phyloP scores from a whole-genome alignment of 2,888 invertebrate genomes.

The Carcina quercana region DNA sequence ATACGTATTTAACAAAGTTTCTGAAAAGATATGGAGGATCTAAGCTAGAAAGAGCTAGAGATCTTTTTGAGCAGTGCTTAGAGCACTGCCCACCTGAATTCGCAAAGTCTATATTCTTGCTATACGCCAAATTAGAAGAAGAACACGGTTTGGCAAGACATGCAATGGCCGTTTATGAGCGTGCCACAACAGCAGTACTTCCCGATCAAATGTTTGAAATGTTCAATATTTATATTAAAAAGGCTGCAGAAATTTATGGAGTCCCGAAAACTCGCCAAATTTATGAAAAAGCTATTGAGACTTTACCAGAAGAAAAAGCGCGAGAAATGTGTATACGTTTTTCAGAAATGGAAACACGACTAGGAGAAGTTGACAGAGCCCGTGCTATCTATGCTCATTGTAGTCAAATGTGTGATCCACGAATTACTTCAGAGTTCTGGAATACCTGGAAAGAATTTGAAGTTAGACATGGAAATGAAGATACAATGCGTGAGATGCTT shows the following conservation, averaged over 20 bases:
- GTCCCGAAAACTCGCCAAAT: slow-evolving; percentile 97
- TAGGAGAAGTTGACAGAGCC: slow-evolving; percentile 98
- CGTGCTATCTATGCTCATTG: slow-evolving; percentile 98
- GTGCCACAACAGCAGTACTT: slow-evolving; percentile 93
- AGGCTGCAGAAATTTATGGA: slow-evolving; percentile 98
- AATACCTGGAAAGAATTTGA: slow-evolving; percentile 99
- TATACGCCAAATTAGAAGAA: slow-evolving; percentile 99
- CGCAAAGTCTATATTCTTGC: slow-evolving; percentile 93
- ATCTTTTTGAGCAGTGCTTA: slow-evolving; percentile 98
- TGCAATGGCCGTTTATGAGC: slow-evolving; percentile 99
- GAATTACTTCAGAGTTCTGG: slow-evolving; percentile 97
- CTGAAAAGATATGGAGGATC: slow-evolving; percentile 95
- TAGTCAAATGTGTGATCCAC: slow-evolving; percentile 99
- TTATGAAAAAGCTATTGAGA: slow-evolving; percentile 98
- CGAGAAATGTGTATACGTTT: slow-evolving; percentile 97
- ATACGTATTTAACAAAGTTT: slow-evolving; percentile 98
- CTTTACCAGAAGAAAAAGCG: slow-evolving; percentile 90
- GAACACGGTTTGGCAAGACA: slow-evolving; percentile 98
- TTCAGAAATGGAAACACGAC: slow-evolving; percentile 97
- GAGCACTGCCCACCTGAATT: slow-evolving; percentile 97
- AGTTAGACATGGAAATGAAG: slow-evolving; percentile 98
- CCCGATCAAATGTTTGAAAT: slow-evolving; percentile 97
- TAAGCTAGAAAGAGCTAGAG: slow-evolving; percentile 96
- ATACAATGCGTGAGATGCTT: slow-evolving; percentile 99
- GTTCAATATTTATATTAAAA: slow-evolving; percentile 98